A percentile compares a stretch with the other conserved stretches of the same genome.
These are phyloP conservation scores for Hetaerina americana DNA, from an alignment of 1,140 invertebrate species.

Conservation along the genomic window DNA sequence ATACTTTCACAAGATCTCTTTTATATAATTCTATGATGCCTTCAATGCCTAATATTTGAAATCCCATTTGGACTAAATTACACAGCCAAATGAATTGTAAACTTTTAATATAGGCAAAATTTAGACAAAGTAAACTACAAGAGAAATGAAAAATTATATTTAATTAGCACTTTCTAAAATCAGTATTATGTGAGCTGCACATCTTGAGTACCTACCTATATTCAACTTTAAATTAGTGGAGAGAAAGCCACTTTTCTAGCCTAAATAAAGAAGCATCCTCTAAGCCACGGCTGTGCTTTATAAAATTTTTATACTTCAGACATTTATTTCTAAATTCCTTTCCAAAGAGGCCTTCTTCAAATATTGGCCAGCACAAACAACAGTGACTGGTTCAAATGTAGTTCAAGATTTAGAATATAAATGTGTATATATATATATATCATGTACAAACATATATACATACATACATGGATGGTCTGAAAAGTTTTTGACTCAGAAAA, in stretches of 20 bases:
- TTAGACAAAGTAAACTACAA: background rate
- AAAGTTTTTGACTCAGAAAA: too few species aligned
- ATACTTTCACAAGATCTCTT: background rate
- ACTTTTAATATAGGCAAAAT: background rate
- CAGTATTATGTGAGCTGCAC: background rate
- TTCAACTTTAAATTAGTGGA: background rate
- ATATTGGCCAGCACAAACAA: background rate
- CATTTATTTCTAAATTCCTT: background rate
- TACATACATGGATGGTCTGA: too few species aligned
- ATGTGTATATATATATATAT: background rate
- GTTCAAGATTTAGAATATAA: too few species aligned
- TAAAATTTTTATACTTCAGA: background rate
- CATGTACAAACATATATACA: too few species aligned
- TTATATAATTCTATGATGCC: background rate
- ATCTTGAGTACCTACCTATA: background rate
- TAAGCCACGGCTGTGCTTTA: background rate
- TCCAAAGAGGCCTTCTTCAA: background rate
- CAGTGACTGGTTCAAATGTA: background rate
- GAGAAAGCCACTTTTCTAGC: background rate
- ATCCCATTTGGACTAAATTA: too few species aligned
- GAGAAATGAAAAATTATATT: background rate
- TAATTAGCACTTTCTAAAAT: background rate
- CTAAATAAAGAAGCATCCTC: background rate
- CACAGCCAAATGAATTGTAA: background rate
- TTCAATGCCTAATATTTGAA: background rate